Base-by-base conservation (phyloP, 2,797 vertebrate species). In the Psittacula echo region DNA sequence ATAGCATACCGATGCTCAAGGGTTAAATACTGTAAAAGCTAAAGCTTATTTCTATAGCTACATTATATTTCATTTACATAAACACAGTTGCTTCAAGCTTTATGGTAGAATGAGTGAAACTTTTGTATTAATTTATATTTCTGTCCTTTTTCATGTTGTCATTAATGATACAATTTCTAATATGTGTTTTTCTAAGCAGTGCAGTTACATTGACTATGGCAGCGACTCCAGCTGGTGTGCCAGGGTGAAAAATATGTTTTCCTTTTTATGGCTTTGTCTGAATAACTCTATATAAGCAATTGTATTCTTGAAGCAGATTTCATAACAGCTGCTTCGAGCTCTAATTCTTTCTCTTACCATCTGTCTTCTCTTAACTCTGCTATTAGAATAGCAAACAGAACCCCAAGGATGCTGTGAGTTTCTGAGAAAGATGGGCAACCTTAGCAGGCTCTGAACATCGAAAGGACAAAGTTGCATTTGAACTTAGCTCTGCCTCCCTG, bases 321-420 rank as follows among this genome's bases (percentile, higher is more conserved):
- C n/a, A 3, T 82, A 92, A 83, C 96, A 94, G 76, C 94, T 96
- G 95, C 45, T 95, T 91, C 80, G n/a, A 92, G 77, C 64, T 85
- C 80, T 89, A 90, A 89, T 91, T 93, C 93, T 89, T 93, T 90
- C 51, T 73, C 44, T 94, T 87, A 76, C 86, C 94, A 87, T 95
- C 90, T 96, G 94, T 93, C 67, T 89, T 91, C 76, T 94, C 79
- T 82, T 93, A 92, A 92, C 90, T 96, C 88, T 94, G 47, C 86
- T 82, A 82, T 93, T 95, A 89, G 67, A 96, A 90, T 90, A 47
- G 86, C 92, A 95, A 92, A 85, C 44, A 86, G 67, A 95, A 85
- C 41, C 77, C 45, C 60, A 87, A 79, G 86, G 86, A 73, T 85
- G 22, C 61, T 66, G 34, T 82, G 60, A 87, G 44, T 90, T 93